Evolutionary conservation across 2,113 vertebrate genomes (phyloP).

Genomic region (Tor tambroides): DNA sequence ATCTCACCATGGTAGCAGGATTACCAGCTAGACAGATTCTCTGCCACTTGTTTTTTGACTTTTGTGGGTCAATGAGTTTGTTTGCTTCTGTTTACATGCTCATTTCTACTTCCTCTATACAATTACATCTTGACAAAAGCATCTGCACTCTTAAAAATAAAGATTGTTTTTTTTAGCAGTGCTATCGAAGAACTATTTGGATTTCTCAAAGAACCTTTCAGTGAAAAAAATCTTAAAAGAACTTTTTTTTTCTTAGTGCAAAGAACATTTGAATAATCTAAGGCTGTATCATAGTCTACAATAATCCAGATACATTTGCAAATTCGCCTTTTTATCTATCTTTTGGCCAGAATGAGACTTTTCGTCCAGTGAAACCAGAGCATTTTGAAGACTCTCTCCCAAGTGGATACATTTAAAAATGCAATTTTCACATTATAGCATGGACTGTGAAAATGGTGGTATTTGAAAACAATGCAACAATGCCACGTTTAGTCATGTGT

Average conservation of each 20-base stretch:
- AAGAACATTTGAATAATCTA: not conserved
- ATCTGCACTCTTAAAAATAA: not conserved
- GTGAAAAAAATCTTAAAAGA: too few relatives aligned
- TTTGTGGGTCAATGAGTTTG: slow-evolving; percentile 11
- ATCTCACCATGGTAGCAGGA: slow-evolving; percentile 15
- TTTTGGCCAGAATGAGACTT: not conserved
- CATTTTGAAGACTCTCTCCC: too few relatives aligned
- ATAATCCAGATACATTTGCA: not conserved
- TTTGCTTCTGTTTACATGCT: slow-evolving; percentile 1
- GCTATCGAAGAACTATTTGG: not conserved
- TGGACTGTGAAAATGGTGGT: too few relatives aligned
- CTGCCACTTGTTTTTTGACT: not conserved
- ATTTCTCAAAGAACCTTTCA: not conserved
- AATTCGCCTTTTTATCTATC: not conserved
- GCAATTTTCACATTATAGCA: too few relatives aligned
- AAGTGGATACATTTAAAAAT: too few relatives aligned
- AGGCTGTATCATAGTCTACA: not conserved
- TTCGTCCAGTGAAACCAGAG: too few relatives aligned
- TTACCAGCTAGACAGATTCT: not conserved
- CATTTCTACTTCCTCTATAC: not conserved
- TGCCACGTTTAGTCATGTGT: too few relatives aligned
- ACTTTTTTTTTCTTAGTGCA: too few relatives aligned
- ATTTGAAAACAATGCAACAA: too few relatives aligned
- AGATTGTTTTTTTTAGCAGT: not conserved
- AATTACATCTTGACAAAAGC: not conserved